phyloP scores from a whole-genome alignment of 2,113 vertebrate genomes.

The Thalassarche chlororhynchos region DNA sequence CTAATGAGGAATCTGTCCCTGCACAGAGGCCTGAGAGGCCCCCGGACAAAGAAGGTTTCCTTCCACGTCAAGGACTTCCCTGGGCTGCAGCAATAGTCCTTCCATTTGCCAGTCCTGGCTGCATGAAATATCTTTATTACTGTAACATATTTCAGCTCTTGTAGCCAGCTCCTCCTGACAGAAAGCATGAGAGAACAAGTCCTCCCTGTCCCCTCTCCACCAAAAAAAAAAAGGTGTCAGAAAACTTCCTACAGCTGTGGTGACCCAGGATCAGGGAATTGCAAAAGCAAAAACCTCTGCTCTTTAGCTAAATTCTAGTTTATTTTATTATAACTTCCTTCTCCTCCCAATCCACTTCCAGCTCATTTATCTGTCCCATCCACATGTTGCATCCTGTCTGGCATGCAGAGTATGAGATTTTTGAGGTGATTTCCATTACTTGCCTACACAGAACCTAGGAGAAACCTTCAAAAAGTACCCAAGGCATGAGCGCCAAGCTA shows the following conservation, averaged over 20 bases:
- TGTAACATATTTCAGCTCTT: background rate
- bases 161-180: background rate
- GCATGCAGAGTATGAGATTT: background rate
- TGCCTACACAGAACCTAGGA: background rate
- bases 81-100: background rate
- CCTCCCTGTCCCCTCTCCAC: background rate
- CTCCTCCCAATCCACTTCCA: background rate
- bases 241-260: background rate
- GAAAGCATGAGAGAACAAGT: background rate
- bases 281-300: background rate
- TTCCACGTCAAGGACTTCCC: background rate
- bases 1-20: background rate
- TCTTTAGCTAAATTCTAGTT: background rate
- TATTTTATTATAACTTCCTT: background rate
- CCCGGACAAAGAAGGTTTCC: background rate
- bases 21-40: rapidly evolving
- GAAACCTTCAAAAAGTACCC: background rate
- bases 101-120: background rate
- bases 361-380: background rate
- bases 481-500: background rate
- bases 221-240: background rate
- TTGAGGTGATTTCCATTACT: background rate
- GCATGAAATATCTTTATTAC: background rate
- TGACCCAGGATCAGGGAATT: background rate
- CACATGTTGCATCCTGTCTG: background rate